Base-by-base conservation (phyloP, 2,797 vertebrate species). In the Lutjanus campechanus region DNA sequence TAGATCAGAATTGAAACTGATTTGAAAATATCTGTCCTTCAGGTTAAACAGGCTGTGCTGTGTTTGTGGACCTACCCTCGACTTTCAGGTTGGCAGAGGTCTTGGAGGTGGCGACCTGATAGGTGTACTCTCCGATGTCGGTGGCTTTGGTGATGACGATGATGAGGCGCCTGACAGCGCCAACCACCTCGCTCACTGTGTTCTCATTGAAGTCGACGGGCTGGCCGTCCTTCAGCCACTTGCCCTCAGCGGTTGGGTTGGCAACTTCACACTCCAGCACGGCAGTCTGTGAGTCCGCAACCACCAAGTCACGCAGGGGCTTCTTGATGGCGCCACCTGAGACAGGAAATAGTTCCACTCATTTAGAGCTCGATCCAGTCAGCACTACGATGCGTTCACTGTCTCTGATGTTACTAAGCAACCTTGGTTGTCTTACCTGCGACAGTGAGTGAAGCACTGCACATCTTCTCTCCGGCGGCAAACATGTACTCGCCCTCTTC, bases 401-500 rank as follows among this genome's bases (percentile, higher is more conserved):
- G 0, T 19, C 8, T 55, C 8, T 51, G 8, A n/a, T 1, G 9
- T 3, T 15, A 1, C 41, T 54, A 13, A 65, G 19, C 8, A 36
- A 53, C 25, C 25, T 13, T 19, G 43, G 29, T 13, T 36, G 16
- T 22, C 65, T 1, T 90, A 99, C 98, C 98, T 95, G 97, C 95
- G 72, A 99, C 98, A 2, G 95, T 97, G 84, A 99, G 96, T 36
- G 92, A 95, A 69, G 97, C 98, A 68, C 94, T 96, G 85, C 97
- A 97, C 82, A 93, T 97, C 93, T 99, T 97, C 92, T 98, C 97
- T 69, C 98, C 98, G 70, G 98, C 98, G 74, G 96, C 96, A 77
- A 99, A 99, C 72, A 94, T 91, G 77, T 99, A 99, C 88, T 97
- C 91, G 81, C 98, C 98, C 91, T 99, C 98, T 81, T 98, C 97